These are phyloP conservation scores for Synanthedon vespiformis DNA, from an alignment of 2,888 invertebrate genomes.

Conservation along the genomic window DNA sequence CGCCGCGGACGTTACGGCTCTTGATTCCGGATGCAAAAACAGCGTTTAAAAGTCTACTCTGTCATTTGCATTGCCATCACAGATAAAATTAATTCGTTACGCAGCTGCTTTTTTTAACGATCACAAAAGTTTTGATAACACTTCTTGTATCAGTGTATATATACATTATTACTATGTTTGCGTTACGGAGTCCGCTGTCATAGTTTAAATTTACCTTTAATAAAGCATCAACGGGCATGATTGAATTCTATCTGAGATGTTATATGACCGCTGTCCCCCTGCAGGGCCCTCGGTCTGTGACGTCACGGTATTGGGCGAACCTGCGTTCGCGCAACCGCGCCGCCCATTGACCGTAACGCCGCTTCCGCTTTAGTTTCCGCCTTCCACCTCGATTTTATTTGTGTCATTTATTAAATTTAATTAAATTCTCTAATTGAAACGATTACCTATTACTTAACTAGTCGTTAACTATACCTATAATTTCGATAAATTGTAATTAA, in stretches of 20 bases:
- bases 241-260: not conserved
- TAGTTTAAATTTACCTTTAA: too few relatives aligned
- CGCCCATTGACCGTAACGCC: slow-evolving; percentile 47
- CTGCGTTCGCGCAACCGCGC: slow-evolving; percentile 26
- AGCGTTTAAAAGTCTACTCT: slow-evolving; percentile 9
- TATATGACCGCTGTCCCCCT: not conserved
- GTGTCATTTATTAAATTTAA: slow-evolving; percentile 49
- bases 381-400: slow-evolving; percentile 42
- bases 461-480: too few relatives aligned
- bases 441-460: too few relatives aligned
- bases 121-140: not conserved
- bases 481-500: too few relatives aligned
- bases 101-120: slow-evolving; percentile 6
- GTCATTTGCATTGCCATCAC: slow-evolving; percentile 10
- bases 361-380: slow-evolving; percentile 63
- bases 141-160: too few relatives aligned
- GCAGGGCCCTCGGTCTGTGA: slow-evolving; percentile 19
- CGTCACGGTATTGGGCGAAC: slow-evolving; percentile 37
- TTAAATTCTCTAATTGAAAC: slow-evolving; percentile 22
- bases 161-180: too few relatives aligned
- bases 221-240: too few relatives aligned
- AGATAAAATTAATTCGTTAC: slow-evolving; percentile 11
- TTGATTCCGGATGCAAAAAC: slow-evolving; percentile 26
- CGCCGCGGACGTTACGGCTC: slow-evolving; percentile 29
- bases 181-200: too few relatives aligned